Conservation (phyloP, 2,888 invertebrate species). For the Himalopsyche japonica region DNA sequence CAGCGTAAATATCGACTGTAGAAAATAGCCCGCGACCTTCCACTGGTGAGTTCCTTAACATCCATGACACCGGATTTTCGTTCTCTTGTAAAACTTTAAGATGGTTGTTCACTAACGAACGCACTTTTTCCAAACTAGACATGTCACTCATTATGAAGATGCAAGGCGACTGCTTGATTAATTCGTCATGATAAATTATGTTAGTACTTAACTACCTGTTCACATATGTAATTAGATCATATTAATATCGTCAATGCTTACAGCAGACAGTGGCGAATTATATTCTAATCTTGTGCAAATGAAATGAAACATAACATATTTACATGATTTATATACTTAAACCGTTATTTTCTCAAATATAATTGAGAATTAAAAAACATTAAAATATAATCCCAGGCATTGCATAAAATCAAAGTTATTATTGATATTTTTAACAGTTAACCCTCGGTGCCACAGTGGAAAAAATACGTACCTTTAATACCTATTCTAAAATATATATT, state of each 20-base stretch:
- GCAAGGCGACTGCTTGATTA: constrained; percentile 48
- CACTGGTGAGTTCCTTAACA: constrained; percentile 61
- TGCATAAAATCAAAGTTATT: too few relatives aligned
- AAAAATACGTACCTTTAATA: too few relatives aligned
- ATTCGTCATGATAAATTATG: background rate
- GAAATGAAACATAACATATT: too few relatives aligned
- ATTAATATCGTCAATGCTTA: background rate
- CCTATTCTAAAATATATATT: too few relatives aligned
- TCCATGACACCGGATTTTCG: constrained; percentile 58
- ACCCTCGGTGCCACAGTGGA: too few relatives aligned
- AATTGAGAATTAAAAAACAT: too few relatives aligned
- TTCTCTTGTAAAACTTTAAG: constrained; percentile 49
- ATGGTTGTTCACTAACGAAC: constrained; percentile 55
- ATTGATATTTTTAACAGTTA: too few relatives aligned
- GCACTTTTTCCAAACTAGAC: constrained; percentile 59
- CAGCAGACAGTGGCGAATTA: background rate
- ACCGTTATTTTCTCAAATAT: too few relatives aligned
- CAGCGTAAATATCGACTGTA: constrained; percentile 64
- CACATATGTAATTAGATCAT: background rate
- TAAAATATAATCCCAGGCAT: too few relatives aligned
- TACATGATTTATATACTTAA: too few relatives aligned
- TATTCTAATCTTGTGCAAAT: background rate
- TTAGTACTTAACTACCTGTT: background rate
- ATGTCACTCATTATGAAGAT: constrained; percentile 55
- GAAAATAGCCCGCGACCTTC: constrained; percentile 76